These are phyloP conservation scores for Dermatemys mawii DNA, from an alignment of 2,113 vertebrate genomes.

Conservation along the genomic window DNA sequence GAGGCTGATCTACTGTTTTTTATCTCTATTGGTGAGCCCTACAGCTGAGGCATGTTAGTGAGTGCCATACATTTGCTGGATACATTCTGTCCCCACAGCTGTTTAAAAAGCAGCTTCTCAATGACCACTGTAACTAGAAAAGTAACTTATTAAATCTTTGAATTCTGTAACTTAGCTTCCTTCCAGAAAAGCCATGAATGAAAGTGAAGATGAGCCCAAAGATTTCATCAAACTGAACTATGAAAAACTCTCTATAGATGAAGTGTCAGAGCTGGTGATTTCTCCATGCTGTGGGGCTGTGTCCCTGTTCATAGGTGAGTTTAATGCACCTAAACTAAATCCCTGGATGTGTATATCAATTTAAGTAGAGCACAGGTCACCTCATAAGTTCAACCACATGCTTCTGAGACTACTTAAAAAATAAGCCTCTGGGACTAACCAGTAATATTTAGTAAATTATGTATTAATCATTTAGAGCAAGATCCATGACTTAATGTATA, in stretches of 20 bases:
- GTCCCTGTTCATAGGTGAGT: slow-evolving; percentile 91
- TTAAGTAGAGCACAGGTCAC: background rate
- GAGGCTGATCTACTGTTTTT: background rate
- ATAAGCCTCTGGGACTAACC: background rate
- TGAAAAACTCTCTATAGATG: slow-evolving; percentile 86
- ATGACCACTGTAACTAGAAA: background rate
- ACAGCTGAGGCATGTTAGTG: background rate
- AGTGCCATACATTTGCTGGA: background rate
- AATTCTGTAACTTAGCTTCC: background rate
- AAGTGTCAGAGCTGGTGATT: slow-evolving; percentile 81
- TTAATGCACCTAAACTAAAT: background rate
- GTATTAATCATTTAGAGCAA: background rate
- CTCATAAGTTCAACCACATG: accelerated
- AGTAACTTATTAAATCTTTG: background rate
- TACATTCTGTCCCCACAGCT: background rate
- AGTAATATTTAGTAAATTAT: background rate
- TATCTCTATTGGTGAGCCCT: background rate
- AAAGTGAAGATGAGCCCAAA: slow-evolving; percentile 63
- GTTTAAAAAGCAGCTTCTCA: background rate
- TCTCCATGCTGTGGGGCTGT: slow-evolving; percentile 89
- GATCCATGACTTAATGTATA: no score
- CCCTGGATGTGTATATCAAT: background rate
- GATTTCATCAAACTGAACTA: slow-evolving; percentile 84
- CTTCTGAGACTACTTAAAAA: background rate
- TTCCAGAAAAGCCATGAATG: slow-evolving; percentile 61